Evolutionary conservation across 2,888 invertebrate genomes (phyloP).

Genomic region (Oxystoma pomonae): DNA sequence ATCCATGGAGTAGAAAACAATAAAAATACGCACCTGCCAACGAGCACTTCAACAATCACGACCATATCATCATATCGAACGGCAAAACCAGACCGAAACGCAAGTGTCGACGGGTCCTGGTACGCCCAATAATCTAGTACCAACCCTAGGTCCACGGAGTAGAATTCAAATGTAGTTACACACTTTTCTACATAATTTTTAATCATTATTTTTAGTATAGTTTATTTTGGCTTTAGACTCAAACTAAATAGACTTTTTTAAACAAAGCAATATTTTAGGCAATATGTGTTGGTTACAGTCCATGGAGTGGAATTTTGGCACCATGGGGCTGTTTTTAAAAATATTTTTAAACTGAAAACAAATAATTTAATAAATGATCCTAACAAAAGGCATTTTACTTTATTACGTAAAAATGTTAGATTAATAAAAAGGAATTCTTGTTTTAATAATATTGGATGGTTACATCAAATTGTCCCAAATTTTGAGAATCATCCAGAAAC

Average conservation of each 20-base stretch:
- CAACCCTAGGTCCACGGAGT: neutral
- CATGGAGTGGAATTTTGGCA: neutral
- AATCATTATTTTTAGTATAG: neutral
- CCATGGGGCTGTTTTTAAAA: neutral
- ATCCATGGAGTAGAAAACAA: neutral
- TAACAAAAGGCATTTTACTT: neutral
- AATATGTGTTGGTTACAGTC: neutral
- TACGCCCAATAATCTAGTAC: neutral
- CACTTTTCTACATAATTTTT: neutral
- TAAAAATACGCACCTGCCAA: neutral
- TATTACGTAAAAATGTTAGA: neutral
- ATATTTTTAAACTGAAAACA: neutral
- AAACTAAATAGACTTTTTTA: neutral
- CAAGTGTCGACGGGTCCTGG: neutral
- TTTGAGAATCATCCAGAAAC: neutral
- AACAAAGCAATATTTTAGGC: neutral
- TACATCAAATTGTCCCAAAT: neutral
- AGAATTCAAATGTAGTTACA: neutral
- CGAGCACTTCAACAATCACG: neutral
- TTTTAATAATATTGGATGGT: neutral
- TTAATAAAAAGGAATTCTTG: neutral
- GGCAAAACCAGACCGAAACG: neutral
- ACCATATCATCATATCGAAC: neutral
- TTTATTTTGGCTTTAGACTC: neutral
- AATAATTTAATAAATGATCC: neutral